Base-by-base conservation (phyloP, 1,140 invertebrate genomes). In the Brachionus plicatilis region DNA sequence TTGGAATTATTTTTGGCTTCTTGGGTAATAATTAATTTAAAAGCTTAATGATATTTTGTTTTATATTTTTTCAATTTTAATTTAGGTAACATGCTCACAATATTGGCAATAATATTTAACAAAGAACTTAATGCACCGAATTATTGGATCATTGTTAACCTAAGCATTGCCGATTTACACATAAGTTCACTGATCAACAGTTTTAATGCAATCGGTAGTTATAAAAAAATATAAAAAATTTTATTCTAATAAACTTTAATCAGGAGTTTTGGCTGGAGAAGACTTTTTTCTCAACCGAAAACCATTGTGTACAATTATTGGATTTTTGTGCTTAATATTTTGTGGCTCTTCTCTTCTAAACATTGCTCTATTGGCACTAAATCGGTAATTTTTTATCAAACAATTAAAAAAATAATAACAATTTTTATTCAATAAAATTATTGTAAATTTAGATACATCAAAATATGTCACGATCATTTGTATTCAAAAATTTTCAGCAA, bases 121-220 rank as follows among this genome's bases (percentile, higher is more conserved):
- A 47, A 47, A 76, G 72, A 76, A 14, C 27, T 76, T 1, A 27
- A 76, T 50, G 7, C 45, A 27, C 43, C 72, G 0, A 76, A 76
- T 7, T 76, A 76, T 76, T 47, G n/a, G 45, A 76, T 76, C 14
- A 76, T 76, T 50, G 72, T 76, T 14, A 76, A 76, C 14, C 20
- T 50, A 27, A 76, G 72, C 24, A 76, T 27, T 12, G 72, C 72
- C 27, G 72, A 76, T 76, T 17, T 76, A 20, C 17, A 27, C 5
- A 76, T 76, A 4, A 76, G 72, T n/a, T 53, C 43, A 20, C 33
- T 76, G 24, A 76, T 76, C 5, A 76, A 76, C 33, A 76, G 41
- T 6, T 76, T 76, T 47, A 76, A 76, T 76, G 72, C 27, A 50
- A 76, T 76, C 0, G 72, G 72, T 76, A 75, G 50, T 20, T 8